These are phyloP conservation scores for Nannospalax galili DNA, from an alignment of 2,113 vertebrate genomes.

Conservation along the genomic window DNA sequence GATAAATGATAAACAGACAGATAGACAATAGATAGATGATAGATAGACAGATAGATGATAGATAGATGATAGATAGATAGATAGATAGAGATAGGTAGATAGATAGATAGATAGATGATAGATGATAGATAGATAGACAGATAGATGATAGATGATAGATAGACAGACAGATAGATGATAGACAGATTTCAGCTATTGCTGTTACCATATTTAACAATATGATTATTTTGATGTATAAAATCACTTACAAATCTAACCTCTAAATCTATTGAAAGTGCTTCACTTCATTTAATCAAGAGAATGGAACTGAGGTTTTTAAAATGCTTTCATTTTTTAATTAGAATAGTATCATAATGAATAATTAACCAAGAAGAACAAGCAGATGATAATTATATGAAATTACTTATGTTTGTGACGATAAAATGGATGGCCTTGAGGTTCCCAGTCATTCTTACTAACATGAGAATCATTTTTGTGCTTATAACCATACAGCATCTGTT, in stretches of 20 bases:
- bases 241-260: background rate
- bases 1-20: background rate
- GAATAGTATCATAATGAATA: background rate
- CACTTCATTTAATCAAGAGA: background rate
- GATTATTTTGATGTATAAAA: background rate
- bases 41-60: background rate
- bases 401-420: conserved; percentile 40
- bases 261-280: conserved; percentile 23
- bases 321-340: background rate
- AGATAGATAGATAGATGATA: background rate
- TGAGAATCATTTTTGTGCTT: conserved; percentile 71
- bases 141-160: background rate
- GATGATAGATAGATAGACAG: too few relatives aligned
- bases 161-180: too few relatives aligned
- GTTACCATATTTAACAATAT: background rate
- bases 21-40: too few relatives aligned
- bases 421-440: background rate
- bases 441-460: conserved; percentile 61
- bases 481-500: conserved; percentile 60
- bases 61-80: too few relatives aligned
- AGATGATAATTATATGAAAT: conserved; percentile 52
- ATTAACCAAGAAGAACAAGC: background rate
- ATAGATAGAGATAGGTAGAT: background rate
- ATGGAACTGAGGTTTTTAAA: background rate
- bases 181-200: background rate